These are phyloP conservation scores for Erythrocebus patas DNA, from an alignment of 2,113 vertebrate genomes.

Conservation along the genomic window DNA sequence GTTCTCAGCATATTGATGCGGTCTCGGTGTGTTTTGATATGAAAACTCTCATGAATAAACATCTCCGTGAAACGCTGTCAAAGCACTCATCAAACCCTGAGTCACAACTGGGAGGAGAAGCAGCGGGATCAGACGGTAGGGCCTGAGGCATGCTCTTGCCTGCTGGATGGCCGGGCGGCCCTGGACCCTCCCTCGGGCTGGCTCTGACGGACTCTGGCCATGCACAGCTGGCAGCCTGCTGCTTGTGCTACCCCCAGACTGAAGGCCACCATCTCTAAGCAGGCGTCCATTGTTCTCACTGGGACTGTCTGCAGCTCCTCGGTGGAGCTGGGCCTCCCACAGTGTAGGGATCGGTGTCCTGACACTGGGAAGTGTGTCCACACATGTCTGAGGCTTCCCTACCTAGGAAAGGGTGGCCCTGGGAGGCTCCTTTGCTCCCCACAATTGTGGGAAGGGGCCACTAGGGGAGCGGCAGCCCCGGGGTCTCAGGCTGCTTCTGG, in stretches of 20 bases:
- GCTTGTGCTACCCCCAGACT: rapidly evolving
- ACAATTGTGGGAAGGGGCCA: neutral
- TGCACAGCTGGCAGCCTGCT: neutral
- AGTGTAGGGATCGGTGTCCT: neutral
- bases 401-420: neutral
- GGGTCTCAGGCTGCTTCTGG: neutral
- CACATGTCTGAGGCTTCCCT: neutral
- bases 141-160: neutral
- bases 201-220: no score
- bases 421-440: neutral
- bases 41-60: slow-evolving; percentile 60
- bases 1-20: neutral
- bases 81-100: neutral
- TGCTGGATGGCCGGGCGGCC: neutral
- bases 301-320: neutral
- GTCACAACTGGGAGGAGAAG: neutral
- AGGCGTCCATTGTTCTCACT: neutral
- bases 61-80: rapidly evolving
- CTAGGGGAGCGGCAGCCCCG: neutral
- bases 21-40: neutral
- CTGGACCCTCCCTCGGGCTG: no score
- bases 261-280: no score
- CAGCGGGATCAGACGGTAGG: rapidly evolving
- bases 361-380: neutral
- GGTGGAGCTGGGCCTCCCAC: no score